Conservation (phyloP, 1,140 invertebrate species). For the Probaryconus sp. region DNA sequence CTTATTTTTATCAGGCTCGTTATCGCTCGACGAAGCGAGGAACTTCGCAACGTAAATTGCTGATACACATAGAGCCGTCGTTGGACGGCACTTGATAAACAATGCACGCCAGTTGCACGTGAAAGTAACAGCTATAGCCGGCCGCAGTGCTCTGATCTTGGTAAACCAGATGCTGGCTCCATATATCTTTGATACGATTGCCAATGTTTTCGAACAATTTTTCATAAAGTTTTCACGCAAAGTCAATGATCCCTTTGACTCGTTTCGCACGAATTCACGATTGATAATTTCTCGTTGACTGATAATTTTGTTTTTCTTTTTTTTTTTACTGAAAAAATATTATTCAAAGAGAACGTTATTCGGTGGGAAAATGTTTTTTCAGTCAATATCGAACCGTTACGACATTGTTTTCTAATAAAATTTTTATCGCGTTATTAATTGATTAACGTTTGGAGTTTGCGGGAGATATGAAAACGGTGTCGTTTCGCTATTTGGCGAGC, state of each 20-base stretch:
- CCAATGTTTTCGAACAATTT: constrained; percentile 24
- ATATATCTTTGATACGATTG: constrained; percentile 16
- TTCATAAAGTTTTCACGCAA: constrained; percentile 25
- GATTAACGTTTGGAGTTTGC: too few relatives aligned
- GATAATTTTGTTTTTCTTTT: too few relatives aligned
- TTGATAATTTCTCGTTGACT: constrained; percentile 30
- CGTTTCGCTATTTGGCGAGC: too few relatives aligned
- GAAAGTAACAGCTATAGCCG: constrained; percentile 50
- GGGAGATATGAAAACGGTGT: too few relatives aligned
- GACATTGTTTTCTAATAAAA: too few relatives aligned
- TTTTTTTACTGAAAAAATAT: too few relatives aligned
- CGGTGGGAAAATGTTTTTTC: too few relatives aligned
- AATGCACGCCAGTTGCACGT: constrained; percentile 52
- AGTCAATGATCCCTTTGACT: constrained; percentile 31
- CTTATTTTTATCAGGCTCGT: constrained; percentile 48
- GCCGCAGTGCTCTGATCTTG: constrained; percentile 19
- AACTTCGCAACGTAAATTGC: constrained; percentile 38
- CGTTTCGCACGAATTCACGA: constrained; percentile 34
- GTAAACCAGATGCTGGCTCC: constrained; percentile 33
- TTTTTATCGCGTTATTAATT: too few relatives aligned
- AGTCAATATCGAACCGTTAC: too few relatives aligned
- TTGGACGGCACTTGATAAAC: constrained; percentile 42
- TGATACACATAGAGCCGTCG: constrained; percentile 43
- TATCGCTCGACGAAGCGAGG: constrained; percentile 33
- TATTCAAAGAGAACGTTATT: too few relatives aligned